Evolutionary conservation across 2,113 vertebrate species (phyloP), one percentile per base, ranked within the genome.

Genomic region (Paedocypris sp.): DNA sequence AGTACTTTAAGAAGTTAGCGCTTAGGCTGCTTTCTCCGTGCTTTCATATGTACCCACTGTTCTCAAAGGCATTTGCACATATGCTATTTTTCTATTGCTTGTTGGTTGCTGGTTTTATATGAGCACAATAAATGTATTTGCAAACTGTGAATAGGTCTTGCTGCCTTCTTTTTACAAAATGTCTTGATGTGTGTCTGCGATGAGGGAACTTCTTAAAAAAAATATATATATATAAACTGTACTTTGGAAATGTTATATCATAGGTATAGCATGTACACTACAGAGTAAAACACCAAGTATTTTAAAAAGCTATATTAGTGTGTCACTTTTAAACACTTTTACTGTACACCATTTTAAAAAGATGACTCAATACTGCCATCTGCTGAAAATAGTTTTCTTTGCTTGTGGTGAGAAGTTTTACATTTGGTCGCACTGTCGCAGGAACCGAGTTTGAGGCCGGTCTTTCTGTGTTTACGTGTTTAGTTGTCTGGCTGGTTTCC

Each of bases 81-180:
- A 32, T 59, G 41, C 51, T 64, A 53, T 64, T 69, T 69, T 63
- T 69, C 26, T 58, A 68, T 58, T 25, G 53, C 18, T 18, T 42
- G 39, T 43, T 62, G 36, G 48, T 43, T 46, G 48, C 59, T 12
- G 3, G 51, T 64, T 66, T 60, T 52, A 36, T 51, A 69, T 53
- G 41, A 41, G 29, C 19, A 9, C 28, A 69, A 69, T 64, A 47
- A 69, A 64, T 20, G 23, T 45, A 13, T 46, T 62, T 46, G 36
- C 2, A 26, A 25, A 10, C 6, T 47, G 51, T 64, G 38, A 6
- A 58, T n/a, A 32, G 1, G 11, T 57, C 11, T n/a, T n/a, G n/a
- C n/a, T n/a, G n/a, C n/a, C n/a, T n/a, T n/a, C n/a, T n/a, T n/a
- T n/a, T n/a, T n/a, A n/a, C n/a, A n/a, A n/a, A n/a, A n/a, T n/a